A percentile compares a stretch with the other conserved stretches of the same genome.
Conservation (phyloP, 2,888 invertebrate species). For the Thereva nobilitata region DNA sequence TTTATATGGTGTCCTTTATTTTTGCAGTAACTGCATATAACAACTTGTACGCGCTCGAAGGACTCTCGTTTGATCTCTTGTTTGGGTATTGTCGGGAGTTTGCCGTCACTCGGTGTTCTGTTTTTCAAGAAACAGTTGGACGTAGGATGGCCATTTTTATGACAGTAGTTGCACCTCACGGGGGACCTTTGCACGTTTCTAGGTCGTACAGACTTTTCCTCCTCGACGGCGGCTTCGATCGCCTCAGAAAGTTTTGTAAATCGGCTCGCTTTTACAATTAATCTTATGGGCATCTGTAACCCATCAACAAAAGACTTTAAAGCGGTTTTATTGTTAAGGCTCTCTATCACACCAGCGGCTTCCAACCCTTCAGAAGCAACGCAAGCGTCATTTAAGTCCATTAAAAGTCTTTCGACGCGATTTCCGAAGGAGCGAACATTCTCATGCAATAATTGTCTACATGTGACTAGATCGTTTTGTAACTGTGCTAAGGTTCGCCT, state of each 20-base stretch:
- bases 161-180: background rate
- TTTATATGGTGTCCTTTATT: slow-evolving; percentile 12
- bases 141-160: background rate
- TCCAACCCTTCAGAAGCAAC: slow-evolving; percentile 8
- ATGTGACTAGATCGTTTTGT: too few species aligned
- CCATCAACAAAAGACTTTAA: slow-evolving; percentile 30
- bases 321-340: slow-evolving; percentile 11
- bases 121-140: background rate
- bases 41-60: background rate
- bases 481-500: too few species aligned
- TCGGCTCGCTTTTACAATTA: slow-evolving; percentile 27
- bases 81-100: background rate
- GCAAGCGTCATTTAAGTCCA: slow-evolving; percentile 14
- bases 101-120: background rate
- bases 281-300: background rate
- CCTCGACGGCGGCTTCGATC: slow-evolving; percentile 25
- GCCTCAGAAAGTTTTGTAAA: slow-evolving; percentile 18
- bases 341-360: background rate
- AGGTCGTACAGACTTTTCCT: slow-evolving; percentile 8
- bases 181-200: too few species aligned
- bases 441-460: too few species aligned
- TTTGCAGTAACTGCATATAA: slow-evolving; percentile 13
- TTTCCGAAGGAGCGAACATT: too few species aligned
- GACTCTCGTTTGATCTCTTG: background rate
- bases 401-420: slow-evolving; percentile 1